Evolutionary conservation across 2,113 vertebrate species (phyloP).

Genomic region (Dendrocopos noguchii): DNA sequence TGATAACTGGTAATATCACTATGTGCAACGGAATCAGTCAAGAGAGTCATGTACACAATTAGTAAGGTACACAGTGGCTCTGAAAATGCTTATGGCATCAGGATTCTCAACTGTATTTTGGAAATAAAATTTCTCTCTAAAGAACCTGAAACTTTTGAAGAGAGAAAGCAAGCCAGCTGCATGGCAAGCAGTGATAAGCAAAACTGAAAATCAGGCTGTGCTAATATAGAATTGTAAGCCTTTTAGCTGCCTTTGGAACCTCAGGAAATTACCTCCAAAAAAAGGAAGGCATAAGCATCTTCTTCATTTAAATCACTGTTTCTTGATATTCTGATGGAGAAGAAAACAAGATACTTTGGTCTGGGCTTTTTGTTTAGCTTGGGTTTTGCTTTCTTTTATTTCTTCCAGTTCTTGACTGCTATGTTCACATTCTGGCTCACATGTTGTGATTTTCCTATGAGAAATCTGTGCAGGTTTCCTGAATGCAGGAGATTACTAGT

Average conservation of each 20-base stretch:
- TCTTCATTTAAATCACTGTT: constrained; percentile 18
- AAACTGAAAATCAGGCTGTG: constrained; percentile 42
- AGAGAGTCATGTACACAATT: constrained; percentile 26
- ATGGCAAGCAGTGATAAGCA: constrained; percentile 59
- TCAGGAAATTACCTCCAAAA: constrained; percentile 25
- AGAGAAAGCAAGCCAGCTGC: constrained; percentile 34
- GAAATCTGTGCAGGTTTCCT: constrained; percentile 14
- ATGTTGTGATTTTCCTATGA: constrained; percentile 11
- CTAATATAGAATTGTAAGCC: constrained; percentile 1
- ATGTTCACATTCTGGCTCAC: background rate
- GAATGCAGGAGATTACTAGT: background rate
- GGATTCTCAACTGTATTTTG: constrained; percentile 42
- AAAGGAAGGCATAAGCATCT: background rate
- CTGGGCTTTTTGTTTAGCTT: background rate
- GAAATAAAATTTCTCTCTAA: constrained; percentile 57
- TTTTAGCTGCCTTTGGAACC: constrained; percentile 35
- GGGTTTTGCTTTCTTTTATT: background rate
- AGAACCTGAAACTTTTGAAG: constrained; percentile 50
- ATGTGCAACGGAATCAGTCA: constrained; percentile 9
- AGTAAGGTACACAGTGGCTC: constrained; percentile 3
- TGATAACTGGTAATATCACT: constrained; percentile 36
- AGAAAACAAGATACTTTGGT: background rate
- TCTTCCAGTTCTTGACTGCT: background rate
- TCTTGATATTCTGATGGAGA: background rate
- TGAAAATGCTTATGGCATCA: constrained; percentile 9